Evolutionary conservation across 2,888 invertebrate species (phyloP).

Genomic region (Hyles lineata): DNA sequence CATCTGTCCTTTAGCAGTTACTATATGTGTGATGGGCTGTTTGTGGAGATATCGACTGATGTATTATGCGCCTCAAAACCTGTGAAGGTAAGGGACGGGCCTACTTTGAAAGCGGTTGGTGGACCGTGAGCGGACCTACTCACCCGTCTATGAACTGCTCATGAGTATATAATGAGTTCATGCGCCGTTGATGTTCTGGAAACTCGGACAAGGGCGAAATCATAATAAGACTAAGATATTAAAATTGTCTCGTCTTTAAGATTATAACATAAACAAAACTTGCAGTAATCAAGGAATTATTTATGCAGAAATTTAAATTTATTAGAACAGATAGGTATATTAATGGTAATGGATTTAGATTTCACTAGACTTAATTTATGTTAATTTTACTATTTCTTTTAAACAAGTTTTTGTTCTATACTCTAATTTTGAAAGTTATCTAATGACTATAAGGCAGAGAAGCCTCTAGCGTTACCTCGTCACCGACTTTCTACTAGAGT

Average conservation of each 20-base stretch:
- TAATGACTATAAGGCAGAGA: not conserved
- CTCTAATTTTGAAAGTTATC: not conserved
- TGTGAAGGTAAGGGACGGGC: constrained; percentile 43
- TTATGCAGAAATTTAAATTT: not conserved
- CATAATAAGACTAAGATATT: constrained; percentile 37
- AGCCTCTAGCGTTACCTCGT: not conserved
- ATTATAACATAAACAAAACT: not conserved
- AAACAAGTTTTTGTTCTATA: not conserved
- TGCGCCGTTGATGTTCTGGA: constrained; percentile 70
- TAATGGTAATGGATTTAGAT: not conserved
- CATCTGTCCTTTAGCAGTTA: not conserved
- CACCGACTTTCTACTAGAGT: constrained; percentile 36
- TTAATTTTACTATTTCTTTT: too few species aligned
- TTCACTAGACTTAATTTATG: not conserved
- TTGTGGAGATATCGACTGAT: constrained; percentile 14
- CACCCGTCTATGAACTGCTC: constrained; percentile 66
- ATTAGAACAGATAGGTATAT: too few species aligned
- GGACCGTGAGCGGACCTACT: constrained; percentile 69
- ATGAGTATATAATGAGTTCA: constrained; percentile 69
- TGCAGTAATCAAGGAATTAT: not conserved
- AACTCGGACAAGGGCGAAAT: constrained; percentile 77
- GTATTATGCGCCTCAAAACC: constrained; percentile 34
- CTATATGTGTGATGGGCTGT: not conserved
- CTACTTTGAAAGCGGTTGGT: constrained; percentile 73
- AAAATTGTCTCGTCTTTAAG: not conserved